phyloP scores from a whole-genome alignment of 1,140 invertebrate species.

The Heliconius hewitsoni region DNA sequence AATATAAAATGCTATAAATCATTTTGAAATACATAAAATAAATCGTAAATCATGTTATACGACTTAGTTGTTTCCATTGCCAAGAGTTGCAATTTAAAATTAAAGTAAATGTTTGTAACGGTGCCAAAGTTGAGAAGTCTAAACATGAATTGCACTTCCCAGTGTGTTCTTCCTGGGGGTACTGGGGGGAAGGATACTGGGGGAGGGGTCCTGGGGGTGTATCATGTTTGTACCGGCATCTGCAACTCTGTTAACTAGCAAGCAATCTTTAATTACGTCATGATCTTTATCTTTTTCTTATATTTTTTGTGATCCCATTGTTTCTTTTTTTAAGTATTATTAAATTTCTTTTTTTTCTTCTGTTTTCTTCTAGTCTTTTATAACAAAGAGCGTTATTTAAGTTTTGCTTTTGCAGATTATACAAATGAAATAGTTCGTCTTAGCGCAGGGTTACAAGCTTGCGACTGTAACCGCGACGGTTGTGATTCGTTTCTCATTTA shows the following conservation, averaged over 20 bases:
- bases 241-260: slow-evolving; percentile 21
- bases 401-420: too few relatives aligned
- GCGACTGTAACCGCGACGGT: too few relatives aligned
- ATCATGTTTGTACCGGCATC: slow-evolving; percentile 23
- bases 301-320: neutral
- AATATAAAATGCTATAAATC: slow-evolving; percentile 35
- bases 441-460: too few relatives aligned
- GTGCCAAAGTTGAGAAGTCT: slow-evolving; percentile 39
- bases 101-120: slow-evolving; percentile 43
- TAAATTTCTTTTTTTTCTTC: neutral
- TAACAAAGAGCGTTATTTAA: too few relatives aligned
- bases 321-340: neutral
- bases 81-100: slow-evolving; percentile 43
- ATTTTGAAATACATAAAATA: slow-evolving; percentile 32
- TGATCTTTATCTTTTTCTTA: neutral
- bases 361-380: too few relatives aligned
- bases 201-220: neutral
- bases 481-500: too few relatives aligned
- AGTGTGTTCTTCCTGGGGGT: slow-evolving; percentile 19
- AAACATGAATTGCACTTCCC: slow-evolving; percentile 33
- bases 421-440: too few relatives aligned
- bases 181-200: neutral
- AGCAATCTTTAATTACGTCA: slow-evolving; percentile 21
- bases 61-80: slow-evolving; percentile 38
- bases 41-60: slow-evolving; percentile 40